Evolutionary conservation across 1,140 invertebrate genomes (phyloP).

Genomic region (Maniola jurtina): DNA sequence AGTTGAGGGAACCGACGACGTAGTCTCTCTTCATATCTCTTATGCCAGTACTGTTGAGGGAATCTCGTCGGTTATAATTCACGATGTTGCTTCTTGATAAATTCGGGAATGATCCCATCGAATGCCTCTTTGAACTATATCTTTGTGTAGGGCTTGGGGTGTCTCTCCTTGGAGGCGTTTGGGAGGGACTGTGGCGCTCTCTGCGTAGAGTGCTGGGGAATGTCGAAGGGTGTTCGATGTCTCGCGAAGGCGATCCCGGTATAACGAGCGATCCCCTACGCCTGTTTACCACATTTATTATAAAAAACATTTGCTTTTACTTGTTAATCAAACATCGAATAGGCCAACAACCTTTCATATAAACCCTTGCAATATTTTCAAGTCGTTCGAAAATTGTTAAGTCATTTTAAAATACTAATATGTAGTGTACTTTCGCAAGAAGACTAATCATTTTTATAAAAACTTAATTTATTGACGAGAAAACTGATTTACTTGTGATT

Average conservation of each 20-base stretch:
- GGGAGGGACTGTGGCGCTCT: slow-evolving; percentile 79
- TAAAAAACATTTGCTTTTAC: slow-evolving; percentile 24
- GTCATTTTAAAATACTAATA: too few species aligned
- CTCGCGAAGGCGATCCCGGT: slow-evolving; percentile 78
- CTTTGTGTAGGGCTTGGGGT: slow-evolving; percentile 73
- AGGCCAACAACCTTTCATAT: background rate
- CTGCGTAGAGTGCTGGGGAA: slow-evolving; percentile 83
- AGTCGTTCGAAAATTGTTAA: too few species aligned
- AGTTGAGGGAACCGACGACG: slow-evolving; percentile 66
- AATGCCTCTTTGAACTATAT: slow-evolving; percentile 67
- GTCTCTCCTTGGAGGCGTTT: slow-evolving; percentile 79
- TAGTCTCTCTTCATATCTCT: slow-evolving; percentile 76
- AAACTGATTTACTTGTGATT: too few species aligned
- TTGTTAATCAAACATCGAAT: background rate
- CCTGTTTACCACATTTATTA: slow-evolving; percentile 52
- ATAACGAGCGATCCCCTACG: slow-evolving; percentile 80
- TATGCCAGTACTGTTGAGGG: slow-evolving; percentile 49
- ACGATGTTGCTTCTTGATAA: slow-evolving; percentile 59
- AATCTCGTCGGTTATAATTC: slow-evolving; percentile 62
- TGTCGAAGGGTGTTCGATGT: slow-evolving; percentile 83
- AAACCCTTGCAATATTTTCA: background rate
- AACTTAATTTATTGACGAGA: too few species aligned
- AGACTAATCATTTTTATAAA: too few species aligned
- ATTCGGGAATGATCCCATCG: slow-evolving; percentile 69
- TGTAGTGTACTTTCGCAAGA: too few species aligned